Base-by-base conservation (phyloP, 2,888 invertebrate genomes). In the Drosophila fungiperda region DNA sequence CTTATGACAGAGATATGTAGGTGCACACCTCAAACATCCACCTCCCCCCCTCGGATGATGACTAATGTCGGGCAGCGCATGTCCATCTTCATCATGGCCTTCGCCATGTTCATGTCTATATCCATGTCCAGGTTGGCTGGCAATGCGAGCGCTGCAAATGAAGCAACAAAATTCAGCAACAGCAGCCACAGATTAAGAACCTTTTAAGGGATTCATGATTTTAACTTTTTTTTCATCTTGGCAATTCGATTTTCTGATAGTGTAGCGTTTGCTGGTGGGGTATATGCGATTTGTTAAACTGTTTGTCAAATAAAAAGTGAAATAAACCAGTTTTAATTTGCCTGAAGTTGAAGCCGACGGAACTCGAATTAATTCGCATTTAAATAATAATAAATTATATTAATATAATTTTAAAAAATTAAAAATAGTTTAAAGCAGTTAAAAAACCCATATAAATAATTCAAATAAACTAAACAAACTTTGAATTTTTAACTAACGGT, bases 171-270 rank as follows among this genome's bases (percentile, higher is more conserved):
- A 91, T 90, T 81, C 91, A 82, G 77, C 82, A 88, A 79, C 90
- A 86, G 80, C 81, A 85, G 83, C 83, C 81, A 70, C 86, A 90
- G 92, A 90, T 92, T 92, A 92, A 83, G 82, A 91, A 91, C 92
- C 92, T 92, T 92, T 92, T 92, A 92, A 92, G 87, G 91, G 90
- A 91, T 92, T 92, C 90, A 81, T 75, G 79, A 71, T 77, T 80
- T 80, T 80, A 50, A 79, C 75, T 80, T 76, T 78, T 75, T 80
- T 35, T 11, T 49, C 17, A 35, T 2, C 23, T 15, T 6, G 63
- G 52, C 69, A 61, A 52, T 62, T 49, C 17, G 23, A 11, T 38
- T 35, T 36, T 38, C n/a, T 15, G 12, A 8, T 1, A 29, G 11
- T 33, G 40, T 11, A 26, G 11, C 57, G 29, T 40, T 48, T 23